Evolutionary conservation across 2,888 invertebrate species (phyloP).

Genomic region (Phytoseiulus persimilis): DNA sequence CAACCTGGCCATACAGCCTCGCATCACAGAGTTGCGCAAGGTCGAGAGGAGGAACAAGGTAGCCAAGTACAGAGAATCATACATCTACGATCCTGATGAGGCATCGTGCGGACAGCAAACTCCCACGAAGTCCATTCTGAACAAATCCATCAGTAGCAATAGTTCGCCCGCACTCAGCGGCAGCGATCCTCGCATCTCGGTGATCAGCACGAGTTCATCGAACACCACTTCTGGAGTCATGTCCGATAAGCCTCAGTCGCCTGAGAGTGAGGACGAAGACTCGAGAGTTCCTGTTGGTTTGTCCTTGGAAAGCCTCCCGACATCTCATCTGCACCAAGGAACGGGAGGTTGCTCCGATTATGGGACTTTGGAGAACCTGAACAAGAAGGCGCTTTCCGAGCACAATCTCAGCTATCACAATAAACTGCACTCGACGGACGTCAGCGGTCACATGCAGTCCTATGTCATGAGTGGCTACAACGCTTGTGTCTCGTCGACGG

Average conservation of each 20-base stretch:
- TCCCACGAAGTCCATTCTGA: conserved; percentile 40
- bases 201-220: conserved; percentile 87
- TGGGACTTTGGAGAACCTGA: conserved; percentile 29
- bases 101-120: conserved; percentile 49
- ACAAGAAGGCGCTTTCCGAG: conserved; percentile 32
- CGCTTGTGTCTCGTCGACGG: conserved; percentile 27
- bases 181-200: conserved; percentile 72
- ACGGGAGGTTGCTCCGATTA: conserved; percentile 27
- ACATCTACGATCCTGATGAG: conserved; percentile 55
- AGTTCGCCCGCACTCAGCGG: conserved; percentile 39
- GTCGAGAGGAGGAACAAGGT: conserved; percentile 67
- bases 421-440: conserved; percentile 14
- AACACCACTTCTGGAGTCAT: conserved; percentile 94
- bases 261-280: conserved; percentile 61
- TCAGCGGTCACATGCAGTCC: neutral
- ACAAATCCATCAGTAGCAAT: neutral
- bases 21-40: conserved; percentile 69
- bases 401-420: conserved; percentile 38
- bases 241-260: conserved; percentile 86
- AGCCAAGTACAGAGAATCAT: conserved; percentile 58
- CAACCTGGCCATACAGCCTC: conserved; percentile 75
- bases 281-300: conserved; percentile 40
- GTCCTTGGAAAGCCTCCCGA: conserved; percentile 41
- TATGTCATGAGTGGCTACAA: too few species aligned
- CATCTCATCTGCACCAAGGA: neutral